These are phyloP conservation scores for Ormia ochracea DNA, from an alignment of 2,888 invertebrate genomes.

Conservation along the genomic window DNA sequence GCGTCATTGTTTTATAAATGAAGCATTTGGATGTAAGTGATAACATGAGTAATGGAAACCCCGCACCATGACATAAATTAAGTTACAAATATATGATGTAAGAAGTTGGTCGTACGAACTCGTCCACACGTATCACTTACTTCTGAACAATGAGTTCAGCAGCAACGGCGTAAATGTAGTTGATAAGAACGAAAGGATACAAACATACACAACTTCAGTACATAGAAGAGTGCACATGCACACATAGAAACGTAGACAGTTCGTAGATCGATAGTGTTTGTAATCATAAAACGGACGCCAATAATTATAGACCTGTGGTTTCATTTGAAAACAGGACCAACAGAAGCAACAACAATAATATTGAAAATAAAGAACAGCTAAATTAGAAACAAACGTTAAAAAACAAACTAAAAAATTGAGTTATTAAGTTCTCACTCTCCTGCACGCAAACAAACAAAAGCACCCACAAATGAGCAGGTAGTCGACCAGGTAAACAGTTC, in stretches of 20 bases:
- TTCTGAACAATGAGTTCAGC: neutral
- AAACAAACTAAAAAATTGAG: slow-evolving; percentile 27
- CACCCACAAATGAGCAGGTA: neutral
- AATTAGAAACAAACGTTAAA: neutral
- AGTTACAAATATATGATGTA: slow-evolving; percentile 50
- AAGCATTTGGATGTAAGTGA: slow-evolving; percentile 28
- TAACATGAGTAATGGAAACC: slow-evolving; percentile 42
- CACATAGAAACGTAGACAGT: neutral
- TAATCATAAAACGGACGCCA: slow-evolving; percentile 54
- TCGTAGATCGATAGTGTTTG: slow-evolving; percentile 24
- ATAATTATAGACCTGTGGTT: slow-evolving; percentile 57
- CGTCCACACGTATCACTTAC: neutral
- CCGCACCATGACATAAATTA: slow-evolving; percentile 45
- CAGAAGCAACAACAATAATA: neutral
- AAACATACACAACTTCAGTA: slow-evolving; percentile 16
- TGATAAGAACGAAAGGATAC: slow-evolving; percentile 53
- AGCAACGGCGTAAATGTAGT: slow-evolving; percentile 47
- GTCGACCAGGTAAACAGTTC: slow-evolving; percentile 3
- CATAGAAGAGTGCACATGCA: too few species aligned
- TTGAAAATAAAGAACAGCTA: slow-evolving; percentile 2
- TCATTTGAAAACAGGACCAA: slow-evolving; percentile 37
- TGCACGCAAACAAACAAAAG: neutral
- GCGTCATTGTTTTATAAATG: slow-evolving; percentile 41
- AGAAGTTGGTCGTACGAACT: slow-evolving; percentile 26
- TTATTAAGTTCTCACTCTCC: slow-evolving; percentile 30